These are phyloP conservation scores for Melanogrammus aeglefinus DNA, from an alignment of 2,797 vertebrate species.

Conservation along the genomic window DNA sequence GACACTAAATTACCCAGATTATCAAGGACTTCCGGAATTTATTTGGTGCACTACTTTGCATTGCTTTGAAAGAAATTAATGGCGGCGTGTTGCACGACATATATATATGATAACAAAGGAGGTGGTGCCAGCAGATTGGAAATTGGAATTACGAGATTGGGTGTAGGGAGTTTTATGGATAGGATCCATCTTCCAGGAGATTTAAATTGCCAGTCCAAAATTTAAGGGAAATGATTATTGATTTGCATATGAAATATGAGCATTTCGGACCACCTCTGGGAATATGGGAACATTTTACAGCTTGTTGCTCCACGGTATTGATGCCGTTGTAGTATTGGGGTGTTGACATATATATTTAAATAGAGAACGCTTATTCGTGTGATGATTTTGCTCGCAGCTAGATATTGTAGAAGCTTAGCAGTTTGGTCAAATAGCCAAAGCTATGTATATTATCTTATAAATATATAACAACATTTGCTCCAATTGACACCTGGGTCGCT, in stretches of 20 bases:
- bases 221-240: constrained; percentile 58
- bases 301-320: constrained; percentile 18
- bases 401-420: constrained; percentile 21
- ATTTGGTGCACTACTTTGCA: constrained; percentile 68
- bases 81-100: constrained; percentile 50
- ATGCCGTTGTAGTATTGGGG: constrained; percentile 7
- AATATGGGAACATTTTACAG: constrained; percentile 27
- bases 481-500: too few species aligned
- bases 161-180: constrained; percentile 56
- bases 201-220: constrained; percentile 56
- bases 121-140: constrained; percentile 49
- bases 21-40: constrained; percentile 70
- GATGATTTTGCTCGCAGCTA: background rate
- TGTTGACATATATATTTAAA: constrained; percentile 15
- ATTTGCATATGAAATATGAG: constrained; percentile 57
- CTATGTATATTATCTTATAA: too few species aligned
- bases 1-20: constrained; percentile 75
- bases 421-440: background rate
- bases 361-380: constrained; percentile 7
- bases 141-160: constrained; percentile 67
- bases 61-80: constrained; percentile 48
- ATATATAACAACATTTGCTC: too few species aligned
- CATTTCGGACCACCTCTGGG: constrained; percentile 42
- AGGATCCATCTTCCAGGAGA: constrained; percentile 50
- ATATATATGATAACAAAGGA: constrained; percentile 66